These are phyloP conservation scores for Sepioteuthis lessoniana DNA, from an alignment of 2,888 invertebrate species.

Conservation along the genomic window DNA sequence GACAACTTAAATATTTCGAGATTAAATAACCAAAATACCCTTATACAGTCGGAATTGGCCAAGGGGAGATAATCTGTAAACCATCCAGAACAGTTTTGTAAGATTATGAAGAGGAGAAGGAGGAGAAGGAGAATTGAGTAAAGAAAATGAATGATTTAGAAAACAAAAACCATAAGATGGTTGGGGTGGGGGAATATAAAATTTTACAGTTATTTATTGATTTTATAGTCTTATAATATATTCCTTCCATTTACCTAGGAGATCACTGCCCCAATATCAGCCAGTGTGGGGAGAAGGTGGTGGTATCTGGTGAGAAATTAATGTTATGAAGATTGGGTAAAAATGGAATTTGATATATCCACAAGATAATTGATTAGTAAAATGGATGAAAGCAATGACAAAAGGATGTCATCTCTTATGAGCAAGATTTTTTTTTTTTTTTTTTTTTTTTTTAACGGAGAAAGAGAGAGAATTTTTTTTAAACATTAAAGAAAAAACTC, in stretches of 20 bases:
- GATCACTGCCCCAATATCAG: slow-evolving; percentile 10
- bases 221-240: too few relatives aligned
- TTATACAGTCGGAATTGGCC: slow-evolving; percentile 20
- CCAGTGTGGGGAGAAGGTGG: neutral
- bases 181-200: neutral
- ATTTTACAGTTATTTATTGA: neutral
- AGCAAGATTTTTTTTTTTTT: neutral
- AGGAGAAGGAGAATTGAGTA: neutral
- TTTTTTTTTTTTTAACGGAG: too few relatives aligned
- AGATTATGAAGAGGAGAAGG: neutral
- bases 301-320: slow-evolving; percentile 6
- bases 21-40: slow-evolving; percentile 33
- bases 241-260: neutral
- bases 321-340: neutral
- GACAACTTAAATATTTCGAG: neutral
- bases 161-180: neutral
- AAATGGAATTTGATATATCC: neutral
- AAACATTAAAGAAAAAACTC: too few relatives aligned
- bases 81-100: neutral
- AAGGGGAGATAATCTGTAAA: slow-evolving; percentile 20
- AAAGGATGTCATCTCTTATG: neutral
- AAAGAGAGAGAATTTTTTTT: neutral
- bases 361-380: neutral
- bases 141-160: neutral
- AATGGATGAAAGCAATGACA: neutral